phyloP scores from a whole-genome alignment of 2,888 invertebrate genomes.

The Amblyjoppa proteus region DNA sequence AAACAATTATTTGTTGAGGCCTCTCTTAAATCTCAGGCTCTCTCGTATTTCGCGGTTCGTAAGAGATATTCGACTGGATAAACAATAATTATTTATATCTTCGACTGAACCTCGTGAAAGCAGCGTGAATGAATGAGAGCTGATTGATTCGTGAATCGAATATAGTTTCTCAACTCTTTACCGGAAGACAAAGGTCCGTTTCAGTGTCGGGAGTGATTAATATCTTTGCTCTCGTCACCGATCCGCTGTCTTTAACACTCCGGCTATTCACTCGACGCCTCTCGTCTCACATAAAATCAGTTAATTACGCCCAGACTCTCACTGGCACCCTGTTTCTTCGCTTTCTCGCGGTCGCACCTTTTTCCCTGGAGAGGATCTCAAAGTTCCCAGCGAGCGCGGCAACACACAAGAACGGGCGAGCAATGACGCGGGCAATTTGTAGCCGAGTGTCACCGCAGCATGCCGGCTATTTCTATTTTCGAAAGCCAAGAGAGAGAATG shows the following conservation, averaged over 20 bases:
- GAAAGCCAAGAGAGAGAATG: constrained; percentile 66
- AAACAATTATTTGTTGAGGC: constrained; percentile 62
- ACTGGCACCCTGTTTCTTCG: constrained; percentile 27
- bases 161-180: not conserved
- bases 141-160: constrained; percentile 22
- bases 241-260: constrained; percentile 40
- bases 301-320: constrained; percentile 71
- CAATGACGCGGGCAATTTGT: constrained; percentile 84
- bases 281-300: constrained; percentile 71
- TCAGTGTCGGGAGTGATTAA: constrained; percentile 36
- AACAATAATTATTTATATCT: constrained; percentile 23
- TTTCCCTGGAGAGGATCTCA: constrained; percentile 34
- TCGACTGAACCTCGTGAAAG: not conserved
- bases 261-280: constrained; percentile 56
- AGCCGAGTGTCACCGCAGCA: constrained; percentile 81
- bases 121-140: not conserved
- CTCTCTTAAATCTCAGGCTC: constrained; percentile 30
- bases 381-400: constrained; percentile 34
- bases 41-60: constrained; percentile 33
- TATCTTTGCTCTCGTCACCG: constrained; percentile 25
- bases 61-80: constrained; percentile 26
- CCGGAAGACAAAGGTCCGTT: not conserved
- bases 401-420: constrained; percentile 67
- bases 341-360: constrained; percentile 30
- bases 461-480: constrained; percentile 82